phyloP scores from a whole-genome alignment of 2,797 vertebrate genomes.

The Sebastes variabilis region DNA sequence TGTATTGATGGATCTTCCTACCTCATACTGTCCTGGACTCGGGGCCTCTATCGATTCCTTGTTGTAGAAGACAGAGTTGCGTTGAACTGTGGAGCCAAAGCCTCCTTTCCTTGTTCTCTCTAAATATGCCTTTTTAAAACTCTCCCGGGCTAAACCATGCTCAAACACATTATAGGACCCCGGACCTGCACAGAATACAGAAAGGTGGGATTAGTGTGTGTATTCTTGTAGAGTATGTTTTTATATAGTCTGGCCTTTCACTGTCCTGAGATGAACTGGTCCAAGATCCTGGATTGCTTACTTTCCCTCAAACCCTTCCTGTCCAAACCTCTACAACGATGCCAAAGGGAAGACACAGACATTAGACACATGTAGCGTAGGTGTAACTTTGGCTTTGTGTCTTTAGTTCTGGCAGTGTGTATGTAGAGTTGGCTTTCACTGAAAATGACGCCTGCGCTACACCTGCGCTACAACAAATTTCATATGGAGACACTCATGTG shows the following conservation, averaged over 20 bases:
- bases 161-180: conserved; percentile 76
- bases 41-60: conserved; percentile 63
- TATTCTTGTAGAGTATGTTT: neutral
- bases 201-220: neutral
- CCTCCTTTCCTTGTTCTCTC: conserved; percentile 67
- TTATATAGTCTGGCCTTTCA: neutral
- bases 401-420: conserved; percentile 9
- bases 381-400: conserved; percentile 14
- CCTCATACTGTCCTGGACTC: conserved; percentile 80
- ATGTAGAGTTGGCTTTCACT: neutral
- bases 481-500: neutral
- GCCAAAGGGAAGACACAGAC: neutral
- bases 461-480: neutral
- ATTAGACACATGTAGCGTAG: conserved; percentile 18
- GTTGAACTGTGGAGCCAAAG: conserved; percentile 78
- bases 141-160: conserved; percentile 70
- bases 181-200: conserved; percentile 63
- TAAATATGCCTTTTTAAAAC: conserved; percentile 71
- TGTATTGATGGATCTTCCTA: conserved; percentile 46
- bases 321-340: neutral
- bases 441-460: neutral
- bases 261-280: neutral
- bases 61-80: conserved; percentile 51
- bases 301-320: neutral
- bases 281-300: neutral